Base-by-base conservation (phyloP, 2,888 invertebrate species). In the Ashinkailepas kermadecensis region DNA sequence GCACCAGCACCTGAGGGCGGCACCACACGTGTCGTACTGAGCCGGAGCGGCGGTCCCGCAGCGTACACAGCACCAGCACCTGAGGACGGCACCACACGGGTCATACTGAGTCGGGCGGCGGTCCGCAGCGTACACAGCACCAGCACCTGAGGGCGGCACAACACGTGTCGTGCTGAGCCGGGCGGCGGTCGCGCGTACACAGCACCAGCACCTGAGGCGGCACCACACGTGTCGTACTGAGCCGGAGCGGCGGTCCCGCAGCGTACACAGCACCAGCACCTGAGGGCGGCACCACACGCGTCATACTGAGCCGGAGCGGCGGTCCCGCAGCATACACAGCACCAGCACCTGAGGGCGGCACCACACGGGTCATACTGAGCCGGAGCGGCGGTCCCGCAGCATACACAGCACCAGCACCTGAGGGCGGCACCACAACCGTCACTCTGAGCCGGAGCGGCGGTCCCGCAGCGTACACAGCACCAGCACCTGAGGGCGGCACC, bases 401-500 rank as follows among this genome's bases (percentile, higher is more conserved):
- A 90, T 88, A 4, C 89, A 89, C 81, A 90, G 87, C 58, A 93
- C 89, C 25, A 91, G 91, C 23, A 93, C 91, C 90, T 91, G 83
- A 80, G 2, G 39, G 39, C 39, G 39, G 39, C 39, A 39, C 39
- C 39, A 39, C 39, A 39, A n/a, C n/a, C n/a, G n/a, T n/a, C n/a
- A n/a, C n/a, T n/a, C n/a, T 4, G 39, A 4, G 0, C 90, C 90
- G 0, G 90, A 91, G 81, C 88, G 88, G 82, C 88, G 88, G 56
- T 91, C 86, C 82, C 89, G 88, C 13, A 93, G 87, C 81, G 90
- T 88, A 4, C 89, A 89, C 81, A 90, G 87, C 58, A 93, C 89
- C 25, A 91, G 91, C 23, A 93, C 91, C 90, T 91, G 83, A 80
- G 2, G 39, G 39, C 39, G 39, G 39, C 39, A 39, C 39, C 39